Conservation (phyloP, 2,797 vertebrate species). For the Adrianichthys oophorus region DNA sequence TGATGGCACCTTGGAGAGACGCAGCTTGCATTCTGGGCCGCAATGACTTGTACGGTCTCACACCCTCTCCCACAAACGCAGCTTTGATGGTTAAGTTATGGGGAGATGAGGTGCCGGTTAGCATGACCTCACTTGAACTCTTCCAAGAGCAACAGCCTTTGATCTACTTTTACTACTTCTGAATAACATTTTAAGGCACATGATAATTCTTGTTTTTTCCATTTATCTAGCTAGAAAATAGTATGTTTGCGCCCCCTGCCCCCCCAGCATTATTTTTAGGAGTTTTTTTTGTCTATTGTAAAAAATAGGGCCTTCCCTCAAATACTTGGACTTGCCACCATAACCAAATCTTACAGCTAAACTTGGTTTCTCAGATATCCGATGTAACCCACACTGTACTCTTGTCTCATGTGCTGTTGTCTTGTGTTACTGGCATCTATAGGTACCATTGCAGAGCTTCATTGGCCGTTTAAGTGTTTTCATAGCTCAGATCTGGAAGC, state of each 20-base stretch:
- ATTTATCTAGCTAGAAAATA: slow-evolving; percentile 43
- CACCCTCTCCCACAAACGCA: slow-evolving; percentile 47
- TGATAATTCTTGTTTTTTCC: slow-evolving; percentile 23
- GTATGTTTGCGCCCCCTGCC: too few species aligned
- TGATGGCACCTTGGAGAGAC: slow-evolving; percentile 71
- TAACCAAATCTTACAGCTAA: slow-evolving; percentile 55
- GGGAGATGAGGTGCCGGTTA: slow-evolving; percentile 51
- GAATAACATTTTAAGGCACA: slow-evolving; percentile 47
- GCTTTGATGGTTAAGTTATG: slow-evolving; percentile 73
- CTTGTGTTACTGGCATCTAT: slow-evolving; percentile 41
- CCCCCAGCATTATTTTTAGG: background rate
- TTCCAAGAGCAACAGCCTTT: slow-evolving; percentile 53
- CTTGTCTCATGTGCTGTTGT: slow-evolving; percentile 35
- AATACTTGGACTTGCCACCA: slow-evolving; percentile 47
- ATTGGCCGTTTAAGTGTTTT: slow-evolving; percentile 47
- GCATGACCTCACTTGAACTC: slow-evolving; percentile 71
- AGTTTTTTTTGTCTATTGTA: slow-evolving; percentile 30
- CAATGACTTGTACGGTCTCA: slow-evolving; percentile 47
- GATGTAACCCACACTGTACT: slow-evolving; percentile 37
- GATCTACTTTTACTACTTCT: slow-evolving; percentile 61
- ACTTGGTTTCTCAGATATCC: slow-evolving; percentile 58
- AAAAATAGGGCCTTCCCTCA: slow-evolving; percentile 50
- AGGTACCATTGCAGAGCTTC: slow-evolving; percentile 34
- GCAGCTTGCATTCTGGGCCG: slow-evolving; percentile 46
- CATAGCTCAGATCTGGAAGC: slow-evolving; percentile 37